Conservation (phyloP, 2,113 vertebrate species). For the Choloepus hoffmanni region DNA sequence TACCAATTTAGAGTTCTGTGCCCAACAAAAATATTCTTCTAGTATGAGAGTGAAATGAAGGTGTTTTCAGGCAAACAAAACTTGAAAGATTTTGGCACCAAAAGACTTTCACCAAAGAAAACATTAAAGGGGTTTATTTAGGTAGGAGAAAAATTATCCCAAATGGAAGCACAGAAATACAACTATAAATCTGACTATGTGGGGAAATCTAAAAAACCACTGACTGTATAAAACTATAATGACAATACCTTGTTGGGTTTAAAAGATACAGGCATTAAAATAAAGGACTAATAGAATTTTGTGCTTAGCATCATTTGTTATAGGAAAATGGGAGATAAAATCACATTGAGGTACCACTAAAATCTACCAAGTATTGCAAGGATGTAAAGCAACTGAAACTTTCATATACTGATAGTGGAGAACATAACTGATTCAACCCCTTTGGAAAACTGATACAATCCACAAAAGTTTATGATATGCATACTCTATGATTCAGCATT, state of each 20-base stretch:
- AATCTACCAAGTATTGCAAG: background rate
- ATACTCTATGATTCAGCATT: background rate
- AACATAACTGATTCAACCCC: background rate
- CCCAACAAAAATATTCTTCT: background rate
- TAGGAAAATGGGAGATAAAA: background rate
- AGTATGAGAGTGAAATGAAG: background rate
- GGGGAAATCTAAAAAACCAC: background rate
- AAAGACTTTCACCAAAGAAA: background rate
- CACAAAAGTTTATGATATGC: background rate
- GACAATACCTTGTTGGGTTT: background rate
- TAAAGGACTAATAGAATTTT: background rate
- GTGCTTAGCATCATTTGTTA: background rate
- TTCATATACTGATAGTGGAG: background rate
- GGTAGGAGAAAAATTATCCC: background rate
- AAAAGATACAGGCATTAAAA: constrained; percentile 25
- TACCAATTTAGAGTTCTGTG: background rate
- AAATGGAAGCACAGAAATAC: background rate
- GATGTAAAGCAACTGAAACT: background rate
- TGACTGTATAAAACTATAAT: background rate
- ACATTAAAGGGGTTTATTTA: background rate
- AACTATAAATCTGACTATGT: background rate
- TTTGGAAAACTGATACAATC: background rate
- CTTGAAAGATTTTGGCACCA: background rate
- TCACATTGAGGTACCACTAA: background rate
- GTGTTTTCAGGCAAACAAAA: background rate